These are phyloP conservation scores for Sebastes itinus DNA, from an alignment of 2,797 vertebrate genomes.

Conservation along the genomic window DNA sequence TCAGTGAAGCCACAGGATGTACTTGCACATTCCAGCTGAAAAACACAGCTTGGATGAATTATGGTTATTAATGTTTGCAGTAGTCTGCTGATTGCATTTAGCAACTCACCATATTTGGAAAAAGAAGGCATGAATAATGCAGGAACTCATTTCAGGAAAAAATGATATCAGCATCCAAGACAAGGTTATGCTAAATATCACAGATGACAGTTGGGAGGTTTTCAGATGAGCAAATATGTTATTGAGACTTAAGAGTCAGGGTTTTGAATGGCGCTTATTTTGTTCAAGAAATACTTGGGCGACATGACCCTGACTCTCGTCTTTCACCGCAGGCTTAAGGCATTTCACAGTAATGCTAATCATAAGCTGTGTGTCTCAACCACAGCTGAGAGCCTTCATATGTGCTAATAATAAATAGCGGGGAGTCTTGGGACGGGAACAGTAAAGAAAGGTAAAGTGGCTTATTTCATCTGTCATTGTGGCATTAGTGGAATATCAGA, in stretches of 20 bases:
- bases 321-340: slow-evolving; percentile 60
- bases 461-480: slow-evolving; percentile 50
- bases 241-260: slow-evolving; percentile 35
- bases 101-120: slow-evolving; percentile 25
- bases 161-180: slow-evolving; percentile 33
- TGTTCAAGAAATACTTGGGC: slow-evolving; percentile 53
- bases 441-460: slow-evolving; percentile 25
- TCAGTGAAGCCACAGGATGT: slow-evolving; percentile 51
- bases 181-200: slow-evolving; percentile 35
- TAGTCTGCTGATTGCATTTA: slow-evolving; percentile 59
- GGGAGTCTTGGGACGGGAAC: slow-evolving; percentile 6
- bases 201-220: slow-evolving; percentile 43
- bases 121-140: slow-evolving; percentile 41
- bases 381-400: slow-evolving; percentile 35
- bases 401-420: slow-evolving; percentile 43
- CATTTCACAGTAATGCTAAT: slow-evolving; percentile 50
- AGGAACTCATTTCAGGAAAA: slow-evolving; percentile 40
- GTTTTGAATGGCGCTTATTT: slow-evolving; percentile 40
- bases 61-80: slow-evolving; percentile 54
- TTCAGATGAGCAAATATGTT: slow-evolving; percentile 42
- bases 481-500: slow-evolving; percentile 38
- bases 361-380: slow-evolving; percentile 44
- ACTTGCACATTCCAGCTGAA: slow-evolving; percentile 52
- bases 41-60: slow-evolving; percentile 62
- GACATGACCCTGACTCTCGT: slow-evolving; percentile 41